Evolutionary conservation across 2,888 invertebrate genomes (phyloP).

Genomic region (Hyppa rectilinea): DNA sequence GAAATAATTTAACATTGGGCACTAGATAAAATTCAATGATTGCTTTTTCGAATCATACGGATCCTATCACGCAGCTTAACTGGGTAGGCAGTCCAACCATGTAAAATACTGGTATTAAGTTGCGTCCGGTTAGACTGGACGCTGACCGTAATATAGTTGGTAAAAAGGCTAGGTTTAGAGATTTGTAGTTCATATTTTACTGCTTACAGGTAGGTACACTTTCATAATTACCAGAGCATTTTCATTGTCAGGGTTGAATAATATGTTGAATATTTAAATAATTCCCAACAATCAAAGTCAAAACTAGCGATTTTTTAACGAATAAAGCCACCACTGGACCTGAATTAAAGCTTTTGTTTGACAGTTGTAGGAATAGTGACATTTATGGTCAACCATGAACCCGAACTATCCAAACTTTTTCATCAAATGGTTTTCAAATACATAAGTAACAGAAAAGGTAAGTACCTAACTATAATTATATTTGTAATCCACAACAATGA

Average conservation of each 20-base stretch:
- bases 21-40: background rate
- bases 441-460: background rate
- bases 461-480: background rate
- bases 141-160: too few species aligned
- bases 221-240: background rate
- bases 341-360: constrained; percentile 3
- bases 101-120: background rate
- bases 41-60: background rate
- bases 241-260: background rate
- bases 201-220: too few species aligned
- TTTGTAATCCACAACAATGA: background rate
- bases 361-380: constrained; percentile 5
- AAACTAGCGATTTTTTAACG: background rate
- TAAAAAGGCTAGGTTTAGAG: too few species aligned
- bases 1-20: background rate
- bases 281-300: background rate
- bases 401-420: constrained; percentile 1
- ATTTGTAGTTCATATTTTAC: background rate
- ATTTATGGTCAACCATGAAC: constrained; percentile 1
- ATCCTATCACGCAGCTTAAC: too few species aligned
- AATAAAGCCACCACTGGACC: background rate
- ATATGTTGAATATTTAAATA: background rate
- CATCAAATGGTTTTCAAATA: background rate
- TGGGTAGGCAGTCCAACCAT: too few species aligned
- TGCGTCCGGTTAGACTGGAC: too few species aligned